phyloP scores from a whole-genome alignment of 1,140 invertebrate species.

The Leptopilina boulardi region DNA sequence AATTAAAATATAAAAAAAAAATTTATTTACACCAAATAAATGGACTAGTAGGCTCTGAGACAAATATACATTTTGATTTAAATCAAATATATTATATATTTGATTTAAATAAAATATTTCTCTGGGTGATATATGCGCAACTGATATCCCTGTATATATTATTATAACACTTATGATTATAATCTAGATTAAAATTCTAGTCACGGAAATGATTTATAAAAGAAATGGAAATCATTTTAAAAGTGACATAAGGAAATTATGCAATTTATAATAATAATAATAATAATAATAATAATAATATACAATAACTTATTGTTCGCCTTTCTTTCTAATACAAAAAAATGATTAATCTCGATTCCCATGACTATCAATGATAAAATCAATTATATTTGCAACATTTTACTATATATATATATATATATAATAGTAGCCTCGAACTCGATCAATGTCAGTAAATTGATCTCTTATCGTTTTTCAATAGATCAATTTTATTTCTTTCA shows the following conservation, averaged over 20 bases:
- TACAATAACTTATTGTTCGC: neutral
- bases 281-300: too few species aligned
- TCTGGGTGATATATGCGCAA: too few species aligned
- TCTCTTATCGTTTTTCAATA: neutral
- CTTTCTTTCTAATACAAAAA: neutral
- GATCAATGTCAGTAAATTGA: conserved; percentile 8
- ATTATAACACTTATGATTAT: neutral
- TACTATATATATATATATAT: neutral
- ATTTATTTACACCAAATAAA: too few species aligned
- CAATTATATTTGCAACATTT: neutral
- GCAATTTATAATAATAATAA: conserved; percentile 3
- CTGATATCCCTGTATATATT: too few species aligned
- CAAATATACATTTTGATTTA: too few species aligned
- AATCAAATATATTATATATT: too few species aligned
- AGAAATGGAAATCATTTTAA: neutral
- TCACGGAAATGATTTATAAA: neutral
- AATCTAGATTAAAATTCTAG: neutral
- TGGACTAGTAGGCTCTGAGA: too few species aligned
- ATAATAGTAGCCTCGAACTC: conserved; percentile 1
- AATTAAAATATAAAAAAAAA: too few species aligned
- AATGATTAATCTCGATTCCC: neutral
- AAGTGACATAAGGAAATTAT: conserved; percentile 3
- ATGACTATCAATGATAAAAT: neutral
- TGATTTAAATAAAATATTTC: too few species aligned
- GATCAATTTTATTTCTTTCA: neutral